A percentile compares a stretch with the other conserved stretches of the same genome.
phyloP scores from a whole-genome alignment of 1,140 invertebrate species.

The Tetragnatha versicolor region DNA sequence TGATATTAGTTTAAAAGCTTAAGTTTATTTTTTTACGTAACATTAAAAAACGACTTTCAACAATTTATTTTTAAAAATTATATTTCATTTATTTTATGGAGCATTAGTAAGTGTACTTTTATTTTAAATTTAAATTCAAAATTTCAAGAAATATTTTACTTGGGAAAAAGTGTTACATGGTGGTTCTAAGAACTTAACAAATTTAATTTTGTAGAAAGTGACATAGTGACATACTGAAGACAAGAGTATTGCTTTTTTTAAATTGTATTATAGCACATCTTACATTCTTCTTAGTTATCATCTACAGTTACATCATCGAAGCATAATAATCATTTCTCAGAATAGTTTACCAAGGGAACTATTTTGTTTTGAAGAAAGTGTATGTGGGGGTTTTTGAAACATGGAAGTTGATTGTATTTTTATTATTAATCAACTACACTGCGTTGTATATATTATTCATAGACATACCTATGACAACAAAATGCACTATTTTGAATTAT shows the following conservation, averaged over 20 bases:
- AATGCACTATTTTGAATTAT: conserved; percentile 52
- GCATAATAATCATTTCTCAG: neutral
- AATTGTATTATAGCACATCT: neutral
- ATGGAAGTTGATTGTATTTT: neutral
- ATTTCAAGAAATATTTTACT: neutral
- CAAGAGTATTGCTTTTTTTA: neutral
- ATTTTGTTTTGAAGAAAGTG: neutral
- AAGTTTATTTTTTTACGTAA: too few species aligned
- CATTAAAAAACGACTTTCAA: too few species aligned
- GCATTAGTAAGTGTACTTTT: too few species aligned
- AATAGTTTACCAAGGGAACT: neutral
- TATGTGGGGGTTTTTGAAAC: neutral
- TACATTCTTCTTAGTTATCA: neutral
- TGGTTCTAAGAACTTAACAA: neutral
- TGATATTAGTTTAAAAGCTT: too few species aligned
- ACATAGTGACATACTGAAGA: neutral
- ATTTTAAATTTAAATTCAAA: too few species aligned
- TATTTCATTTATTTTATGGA: too few species aligned
- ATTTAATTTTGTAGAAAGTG: neutral
- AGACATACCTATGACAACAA: conserved; percentile 12
- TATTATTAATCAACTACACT: neutral
- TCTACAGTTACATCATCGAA: neutral
- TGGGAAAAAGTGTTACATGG: neutral
- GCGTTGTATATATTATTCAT: conserved; percentile 24
- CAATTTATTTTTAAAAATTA: too few species aligned